A percentile compares a stretch with the other conserved stretches of the same genome.
phyloP scores from a whole-genome alignment of 2,797 vertebrate genomes.

The Oreortyx pictus region DNA sequence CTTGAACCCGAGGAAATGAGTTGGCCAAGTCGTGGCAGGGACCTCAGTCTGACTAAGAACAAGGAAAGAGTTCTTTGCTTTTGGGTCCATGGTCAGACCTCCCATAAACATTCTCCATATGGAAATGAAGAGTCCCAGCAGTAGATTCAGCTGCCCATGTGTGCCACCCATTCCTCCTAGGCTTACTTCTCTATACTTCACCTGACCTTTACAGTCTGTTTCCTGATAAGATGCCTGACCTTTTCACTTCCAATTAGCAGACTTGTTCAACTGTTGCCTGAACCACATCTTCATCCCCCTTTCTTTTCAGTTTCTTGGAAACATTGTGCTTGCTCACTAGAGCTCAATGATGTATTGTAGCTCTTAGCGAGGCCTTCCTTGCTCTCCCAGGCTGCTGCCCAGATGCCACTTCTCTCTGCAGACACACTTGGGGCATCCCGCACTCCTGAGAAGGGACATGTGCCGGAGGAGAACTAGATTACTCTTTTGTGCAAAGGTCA shows the following conservation, averaged over 20 bases:
- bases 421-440: constrained; percentile 25
- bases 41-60: neutral
- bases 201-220: constrained; percentile 42
- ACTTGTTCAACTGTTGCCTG: neutral
- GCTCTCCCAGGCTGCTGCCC: neutral
- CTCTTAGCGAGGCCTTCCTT: neutral
- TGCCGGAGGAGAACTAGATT: constrained; percentile 24
- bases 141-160: neutral
- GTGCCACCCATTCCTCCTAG: neutral
- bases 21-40: too few relatives aligned
- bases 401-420: neutral
- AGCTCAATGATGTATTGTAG: neutral
- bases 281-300: neutral
- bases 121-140: neutral
- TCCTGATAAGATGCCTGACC: constrained; percentile 46
- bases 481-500: constrained; percentile 68
- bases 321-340: neutral
- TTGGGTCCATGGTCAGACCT: neutral
- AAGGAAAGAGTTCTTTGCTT: neutral
- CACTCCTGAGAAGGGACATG: neutral
- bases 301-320: neutral
- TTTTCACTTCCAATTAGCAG: constrained; percentile 68
- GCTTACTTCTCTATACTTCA: neutral
- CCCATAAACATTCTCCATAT: neutral
- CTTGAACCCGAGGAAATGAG: neutral